Base-by-base conservation (phyloP, 2,797 vertebrate genomes). In the Moxostoma hubbsi region DNA sequence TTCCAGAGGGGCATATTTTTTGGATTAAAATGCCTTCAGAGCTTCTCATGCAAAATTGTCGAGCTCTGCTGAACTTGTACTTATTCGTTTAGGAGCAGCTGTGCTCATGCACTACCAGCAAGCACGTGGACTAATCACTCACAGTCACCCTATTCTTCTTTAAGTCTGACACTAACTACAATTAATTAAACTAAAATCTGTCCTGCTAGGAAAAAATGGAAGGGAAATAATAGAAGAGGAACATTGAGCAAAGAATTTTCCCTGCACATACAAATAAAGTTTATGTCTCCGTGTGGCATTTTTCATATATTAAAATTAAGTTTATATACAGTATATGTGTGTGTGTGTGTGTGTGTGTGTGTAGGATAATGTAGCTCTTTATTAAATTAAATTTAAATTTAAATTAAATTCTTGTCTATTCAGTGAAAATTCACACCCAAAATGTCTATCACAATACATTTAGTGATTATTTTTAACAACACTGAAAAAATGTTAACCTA, bases 11-110 rank as follows among this genome's bases (percentile, higher is more conserved):
- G 84, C 87, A 87, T 87, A 83, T 87, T 87, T 86, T 83, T 87
- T 85, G 82, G 81, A 87, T 89, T 89, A 86, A 89, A 86, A 89
- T 87, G 85, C 85, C 75, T 85, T 86, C 67, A 54, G 71, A 58
- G 78, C 82, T 84, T 85, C 85, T 87, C 86, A 83, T 86, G 86
- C 83, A 18, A 88, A 80, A 82, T 76, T 85, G 68, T 74, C 54
- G 50, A 67, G 71, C 82, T 82, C 77, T 46, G 69, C 77, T 51
- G 75, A 69, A 54, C 50, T 73, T 45, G 74, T 62, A 18, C 62
- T 12, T 73, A 77, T 82, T 70, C 43, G 24, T 73, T 81, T 64
- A 63, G 63, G 71, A 84, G 82, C 84, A 85, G 84, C 84, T 84
- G 82, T 53, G 59, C 50, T 79, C 66, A 1, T 58, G 64, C 68